Percentiles rank a stretch among this genome's conserved stretches.
Conservation (phyloP, 2,797 vertebrate species). For the Protosalanx chinensis region DNA sequence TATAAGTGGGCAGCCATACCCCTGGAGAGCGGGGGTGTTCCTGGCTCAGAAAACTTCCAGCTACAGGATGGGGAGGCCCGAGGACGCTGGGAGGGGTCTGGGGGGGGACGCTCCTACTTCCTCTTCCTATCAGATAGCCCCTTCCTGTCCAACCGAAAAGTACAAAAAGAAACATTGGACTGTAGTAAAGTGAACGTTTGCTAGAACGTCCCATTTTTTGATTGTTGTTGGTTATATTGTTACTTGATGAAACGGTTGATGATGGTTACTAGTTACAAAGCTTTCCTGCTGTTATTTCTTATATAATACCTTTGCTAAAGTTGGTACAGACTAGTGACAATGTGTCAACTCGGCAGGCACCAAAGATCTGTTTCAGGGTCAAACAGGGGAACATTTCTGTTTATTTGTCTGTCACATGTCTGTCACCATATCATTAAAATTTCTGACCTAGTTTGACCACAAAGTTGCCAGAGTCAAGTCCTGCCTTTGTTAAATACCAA, state of each 20-base stretch:
- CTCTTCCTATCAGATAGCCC: conserved; percentile 77
- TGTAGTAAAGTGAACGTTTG: conserved; percentile 41
- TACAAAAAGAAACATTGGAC: conserved; percentile 50
- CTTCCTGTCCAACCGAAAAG: conserved; percentile 68
- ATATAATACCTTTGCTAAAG: no score
- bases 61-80: conserved; percentile 70
- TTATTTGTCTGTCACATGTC: conserved; percentile 40
- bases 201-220: conserved; percentile 19
- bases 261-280: neutral
- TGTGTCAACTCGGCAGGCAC: neutral
- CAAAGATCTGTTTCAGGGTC: neutral
- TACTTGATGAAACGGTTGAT: neutral
- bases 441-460: conserved; percentile 19
- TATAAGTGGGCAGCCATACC: conserved; percentile 74
- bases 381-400: neutral
- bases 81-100: conserved; percentile 39
- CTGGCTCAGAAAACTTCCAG: conserved; percentile 62
- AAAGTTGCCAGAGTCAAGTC: neutral
- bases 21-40: conserved; percentile 69
- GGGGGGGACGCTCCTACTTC: conserved; percentile 70
- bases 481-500: neutral
- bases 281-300: neutral
- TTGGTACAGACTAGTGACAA: neutral
- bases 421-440: conserved; percentile 38
- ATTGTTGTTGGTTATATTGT: neutral